These are phyloP conservation scores for Melanostoma scalare DNA, from an alignment of 2,888 invertebrate genomes.

Conservation along the genomic window DNA sequence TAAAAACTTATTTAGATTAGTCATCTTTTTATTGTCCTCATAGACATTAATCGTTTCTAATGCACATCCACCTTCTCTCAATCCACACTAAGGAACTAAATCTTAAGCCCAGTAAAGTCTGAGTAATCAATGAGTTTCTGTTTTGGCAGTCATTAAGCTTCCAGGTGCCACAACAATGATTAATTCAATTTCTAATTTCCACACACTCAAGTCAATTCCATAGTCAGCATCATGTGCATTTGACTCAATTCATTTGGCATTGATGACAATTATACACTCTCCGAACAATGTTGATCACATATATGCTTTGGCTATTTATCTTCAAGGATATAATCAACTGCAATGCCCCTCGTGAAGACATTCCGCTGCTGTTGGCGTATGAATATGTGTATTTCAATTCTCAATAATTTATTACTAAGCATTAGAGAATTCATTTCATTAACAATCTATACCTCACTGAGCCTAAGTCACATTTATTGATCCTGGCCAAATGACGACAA, in stretches of 20 bases:
- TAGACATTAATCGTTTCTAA: too few species aligned
- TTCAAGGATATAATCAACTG: constrained; percentile 55
- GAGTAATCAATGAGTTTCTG: too few species aligned
- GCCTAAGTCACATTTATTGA: too few species aligned
- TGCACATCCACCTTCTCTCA: too few species aligned
- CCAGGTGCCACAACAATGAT: constrained; percentile 49
- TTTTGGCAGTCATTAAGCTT: constrained; percentile 12
- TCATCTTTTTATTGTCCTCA: too few species aligned
- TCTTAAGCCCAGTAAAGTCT: too few species aligned
- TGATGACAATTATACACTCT: constrained; percentile 58
- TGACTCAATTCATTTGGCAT: constrained; percentile 55
- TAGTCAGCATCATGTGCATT: constrained; percentile 51
- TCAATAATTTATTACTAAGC: constrained; percentile 51
- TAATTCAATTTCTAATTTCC: constrained; percentile 48
- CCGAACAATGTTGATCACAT: constrained; percentile 51
- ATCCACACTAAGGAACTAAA: too few species aligned
- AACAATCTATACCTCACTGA: constrained; percentile 6
- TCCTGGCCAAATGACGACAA: constrained; percentile 1
- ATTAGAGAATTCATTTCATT: constrained; percentile 59
- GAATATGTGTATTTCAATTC: constrained; percentile 7
- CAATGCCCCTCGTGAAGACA: background rate
- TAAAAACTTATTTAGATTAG: too few species aligned
- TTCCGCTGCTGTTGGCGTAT: background rate
- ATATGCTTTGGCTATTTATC: constrained; percentile 38
- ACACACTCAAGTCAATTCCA: constrained; percentile 37